These are phyloP conservation scores for Ephydatia muelleri DNA, from an alignment of 37 sponge, comb jelly and placozoan species.

Conservation along the genomic window DNA sequence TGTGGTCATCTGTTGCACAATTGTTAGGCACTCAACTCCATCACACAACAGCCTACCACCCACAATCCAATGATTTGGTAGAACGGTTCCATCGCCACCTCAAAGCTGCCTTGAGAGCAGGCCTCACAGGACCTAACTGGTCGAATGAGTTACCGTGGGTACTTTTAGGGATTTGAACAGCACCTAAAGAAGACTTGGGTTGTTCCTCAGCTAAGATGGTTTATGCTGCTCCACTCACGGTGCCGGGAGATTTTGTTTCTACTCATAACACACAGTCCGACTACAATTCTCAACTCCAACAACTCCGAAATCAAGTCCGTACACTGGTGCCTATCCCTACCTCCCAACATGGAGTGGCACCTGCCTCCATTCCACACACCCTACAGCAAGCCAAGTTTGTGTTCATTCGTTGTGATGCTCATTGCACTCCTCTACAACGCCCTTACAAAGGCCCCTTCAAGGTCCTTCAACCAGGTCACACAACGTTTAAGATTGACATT, in stretches of 20 bases:
- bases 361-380: too few species aligned
- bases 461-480: constrained; percentile 17
- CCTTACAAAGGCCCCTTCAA: constrained; percentile 51
- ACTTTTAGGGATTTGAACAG: neutral
- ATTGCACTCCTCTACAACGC: constrained; percentile 27
- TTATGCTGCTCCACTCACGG: constrained; percentile 23
- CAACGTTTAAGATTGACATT: constrained; percentile 30
- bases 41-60: too few species aligned
- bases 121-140: constrained; percentile 25
- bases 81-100: too few species aligned
- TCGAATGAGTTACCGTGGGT: constrained; percentile 18
- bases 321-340: constrained; percentile 27
- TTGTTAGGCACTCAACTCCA: too few species aligned
- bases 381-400: too few species aligned
- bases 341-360: too few species aligned
- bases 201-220: constrained; percentile 24
- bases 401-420: too few species aligned
- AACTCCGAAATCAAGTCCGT: constrained; percentile 14
- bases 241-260: constrained; percentile 37
- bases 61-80: too few species aligned
- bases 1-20: too few species aligned
- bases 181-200: constrained; percentile 22
- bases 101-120: constrained; percentile 16
- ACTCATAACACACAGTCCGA: neutral
- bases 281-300: neutral